Base-by-base conservation (phyloP, 2,888 invertebrate genomes). In the Acleris emargana region DNA sequence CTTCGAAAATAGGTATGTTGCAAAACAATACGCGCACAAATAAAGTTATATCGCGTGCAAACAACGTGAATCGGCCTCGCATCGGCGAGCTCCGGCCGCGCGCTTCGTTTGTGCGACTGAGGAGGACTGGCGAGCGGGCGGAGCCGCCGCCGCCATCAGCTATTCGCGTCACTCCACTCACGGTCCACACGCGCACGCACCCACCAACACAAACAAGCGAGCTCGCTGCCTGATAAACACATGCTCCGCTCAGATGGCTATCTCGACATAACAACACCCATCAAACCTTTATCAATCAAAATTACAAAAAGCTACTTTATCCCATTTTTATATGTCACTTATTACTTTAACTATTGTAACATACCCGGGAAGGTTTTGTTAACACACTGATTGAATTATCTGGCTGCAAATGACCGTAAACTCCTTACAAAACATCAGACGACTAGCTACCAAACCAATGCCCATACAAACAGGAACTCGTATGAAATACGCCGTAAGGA, bases 91-190 rank as follows among this genome's bases (percentile, higher is more conserved):
- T 77, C 78, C 79, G 66, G 38, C 38, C 53, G 61, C 51, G 42
- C 43, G 51, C 61, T 58, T 47, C 60, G 63, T 64, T 60, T 57
- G 38, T 45, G 25, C 25, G 60, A 73, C 78, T 80, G 77, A 76
- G 81, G 82, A 82, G 79, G 80, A 89, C 91, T 90, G 90, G 85
- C 73, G 51, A 70, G 70, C 59, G 69, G 67, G 69, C 62, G 70
- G 69, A 71, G 67, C 70, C 76, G 76, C 78, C 76, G 80, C 75
- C 77, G 79, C 73, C 72, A 72, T 85, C 88, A 87, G 84, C 81
- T 86, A 88, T 91, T 89, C 91, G 89, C 91, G 89, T 90, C 88
- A 90, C 82, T 80, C 82, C 83, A 80, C 81, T 82, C 81, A 83
- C 83, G 78, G 80, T 83, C 84, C 81, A 84, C 87, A 88, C 88